Base-by-base conservation (phyloP, 92 coral and sea anemone species). In the Actinernus sp. region DNA sequence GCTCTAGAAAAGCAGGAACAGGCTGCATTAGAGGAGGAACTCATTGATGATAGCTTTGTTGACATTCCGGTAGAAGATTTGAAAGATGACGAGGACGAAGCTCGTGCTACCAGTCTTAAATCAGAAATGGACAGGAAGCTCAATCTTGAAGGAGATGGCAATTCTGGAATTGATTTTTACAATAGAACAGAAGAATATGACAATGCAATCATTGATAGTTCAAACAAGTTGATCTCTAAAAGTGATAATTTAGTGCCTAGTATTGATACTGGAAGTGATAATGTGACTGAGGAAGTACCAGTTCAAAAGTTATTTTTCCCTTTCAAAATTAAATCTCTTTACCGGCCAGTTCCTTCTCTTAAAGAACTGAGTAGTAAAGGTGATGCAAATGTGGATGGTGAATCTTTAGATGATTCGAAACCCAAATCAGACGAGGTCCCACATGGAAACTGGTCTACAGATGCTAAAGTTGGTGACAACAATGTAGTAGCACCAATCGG, bases 11-110 rank as follows among this genome's bases (percentile, higher is more conserved):
- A 72, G 32, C 84, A 85, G 52, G 87, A 85, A 33, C 67, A 68
- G 21, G 92, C 79, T 14, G 74, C 89, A 10, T 48, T 63, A 18
- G 91, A 75, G 1, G 76, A 71, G 9, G 83, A 85, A 13, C 61
- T 94, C 44, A 88, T 88, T 31, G 98, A 94, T 46, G 97, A 94
- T 31, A 74, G 97, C 44, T 94, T 91, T 71, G 61, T 94, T 18
- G 98, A 94, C 45, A 92, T 94, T 19, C 98, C 98, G 0, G 88
- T 94, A 19, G 92, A 84, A 24, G 88, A 67, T 8, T 26, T 74
- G 14, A 14, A 27, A 53, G 27, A 45, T 5, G 25, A 61, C n/a
- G 7, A 19, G 3, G 10, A 16, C 55, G 33, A 58, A 46, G 12
- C 10, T 4, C 29, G 8, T 31, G 4, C 23, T 22, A 17, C 18